phyloP scores from a whole-genome alignment of 2,113 vertebrate genomes.

The Dryoscopus gambensis region DNA sequence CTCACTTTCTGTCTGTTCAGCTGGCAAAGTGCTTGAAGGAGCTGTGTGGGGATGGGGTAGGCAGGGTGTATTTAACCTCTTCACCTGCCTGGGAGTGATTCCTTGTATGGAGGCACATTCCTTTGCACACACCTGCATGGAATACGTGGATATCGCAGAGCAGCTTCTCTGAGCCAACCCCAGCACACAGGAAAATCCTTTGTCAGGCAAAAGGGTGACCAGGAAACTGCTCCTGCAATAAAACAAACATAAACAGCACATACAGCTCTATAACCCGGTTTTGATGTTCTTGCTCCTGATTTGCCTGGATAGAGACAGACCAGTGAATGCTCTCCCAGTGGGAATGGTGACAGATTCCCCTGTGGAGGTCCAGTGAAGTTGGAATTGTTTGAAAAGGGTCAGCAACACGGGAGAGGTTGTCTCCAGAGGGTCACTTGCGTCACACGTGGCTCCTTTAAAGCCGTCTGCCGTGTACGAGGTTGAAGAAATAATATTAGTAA shows the following conservation, averaged over 20 bases:
- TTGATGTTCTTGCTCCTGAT: not conserved
- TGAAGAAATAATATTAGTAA: not conserved
- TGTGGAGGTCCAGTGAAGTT: not conserved
- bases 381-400: not conserved
- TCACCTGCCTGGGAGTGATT: not conserved
- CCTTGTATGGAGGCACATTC: accelerated
- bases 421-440: not conserved
- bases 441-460: not conserved
- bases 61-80: not conserved
- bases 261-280: not conserved
- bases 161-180: not conserved
- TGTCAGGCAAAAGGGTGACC: not conserved
- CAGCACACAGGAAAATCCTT: not conserved
- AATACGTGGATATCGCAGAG: not conserved
- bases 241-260: not conserved
- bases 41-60: not conserved
- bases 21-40: not conserved
- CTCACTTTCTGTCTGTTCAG: not conserved
- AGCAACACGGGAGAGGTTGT: not conserved
- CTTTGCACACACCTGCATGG: not conserved
- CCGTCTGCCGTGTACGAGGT: accelerated
- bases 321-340: not conserved
- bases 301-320: not conserved
- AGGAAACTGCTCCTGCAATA: not conserved
- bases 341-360: not conserved